Evolutionary conservation across 2,888 invertebrate species (phyloP), one percentile per base, ranked within the genome.

Genomic region (Ormia ochracea): DNA sequence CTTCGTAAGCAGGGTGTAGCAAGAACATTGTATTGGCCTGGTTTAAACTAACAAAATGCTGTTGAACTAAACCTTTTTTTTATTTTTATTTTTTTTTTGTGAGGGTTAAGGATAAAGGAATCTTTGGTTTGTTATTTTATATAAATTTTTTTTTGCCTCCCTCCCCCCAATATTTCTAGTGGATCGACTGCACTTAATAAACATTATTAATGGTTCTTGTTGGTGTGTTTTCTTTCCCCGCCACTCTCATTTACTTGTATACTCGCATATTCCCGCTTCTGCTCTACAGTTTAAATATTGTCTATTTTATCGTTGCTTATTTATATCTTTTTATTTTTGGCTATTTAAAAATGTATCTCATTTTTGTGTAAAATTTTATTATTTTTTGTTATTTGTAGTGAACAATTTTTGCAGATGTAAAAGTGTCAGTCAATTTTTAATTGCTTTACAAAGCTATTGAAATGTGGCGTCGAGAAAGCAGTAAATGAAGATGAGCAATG

Each of bases 371-470:
- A 61, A 4, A 12, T 56, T 43, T 63, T 56, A 17, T 4, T n/a
- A 26, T 41, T 21, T 56, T 45, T 66, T 26, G 1, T 43, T 41
- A 50, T 66, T 63, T 65, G 52, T 68, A 54, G 52, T 33, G n/a
- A n/a, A n/a, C n/a, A n/a, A n/a, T n/a, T n/a, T 36, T 59, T 54
- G 19, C 14, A 54, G 85, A 86, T 86, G 85, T 86, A 87, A 86
- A 85, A 83, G 86, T 87, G 88, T 87, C 88, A 86, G 86, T 86
- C 88, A 86, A 84, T 86, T 87, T 87, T 87, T 86, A 86, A 87
- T 87, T 87, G 87, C 86, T 87, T 87, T 86, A 83, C 83, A 85
- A 84, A 84, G 84, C 84, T 86, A 87, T 87, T 86, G 85, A 87
- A 84, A 85, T 86, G 84, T 78, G 83, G 84, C 81, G 82, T 81